Conservation (phyloP, 2,888 invertebrate species). For the Leucophora obtusa region DNA sequence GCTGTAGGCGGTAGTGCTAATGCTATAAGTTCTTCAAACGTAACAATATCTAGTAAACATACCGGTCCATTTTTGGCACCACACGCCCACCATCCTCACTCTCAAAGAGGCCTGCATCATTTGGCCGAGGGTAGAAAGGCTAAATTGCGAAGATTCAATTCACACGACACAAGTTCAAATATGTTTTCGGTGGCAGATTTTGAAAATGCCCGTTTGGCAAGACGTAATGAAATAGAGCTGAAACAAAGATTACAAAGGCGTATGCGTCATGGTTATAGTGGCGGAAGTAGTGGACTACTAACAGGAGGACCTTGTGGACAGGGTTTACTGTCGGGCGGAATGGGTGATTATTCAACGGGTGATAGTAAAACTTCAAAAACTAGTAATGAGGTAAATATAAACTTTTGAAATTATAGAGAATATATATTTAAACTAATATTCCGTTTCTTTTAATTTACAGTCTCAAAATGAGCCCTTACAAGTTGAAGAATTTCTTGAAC, state of each 20-base stretch:
- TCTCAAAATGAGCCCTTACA: conserved; percentile 75
- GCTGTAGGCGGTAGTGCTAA: conserved; percentile 55
- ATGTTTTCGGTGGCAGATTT: conserved; percentile 79
- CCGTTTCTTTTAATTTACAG: conserved; percentile 64
- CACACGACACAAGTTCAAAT: conserved; percentile 78
- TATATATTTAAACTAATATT: too few relatives aligned
- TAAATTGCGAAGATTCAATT: conserved; percentile 78
- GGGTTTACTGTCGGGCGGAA: conserved; percentile 37
- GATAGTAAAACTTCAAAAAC: conserved; percentile 78
- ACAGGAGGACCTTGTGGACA: conserved; percentile 36
- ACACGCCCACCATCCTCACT: conserved; percentile 65
- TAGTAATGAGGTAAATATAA: conserved; percentile 76
- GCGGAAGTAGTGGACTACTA: conserved; percentile 67
- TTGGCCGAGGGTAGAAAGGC: conserved; percentile 76
- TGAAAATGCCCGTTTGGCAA: conserved; percentile 78
- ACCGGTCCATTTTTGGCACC: conserved; percentile 53
- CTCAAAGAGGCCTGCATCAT: conserved; percentile 66
- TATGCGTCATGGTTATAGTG: conserved; percentile 75
- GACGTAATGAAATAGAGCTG: conserved; percentile 78
- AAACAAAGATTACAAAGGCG: conserved; percentile 76
- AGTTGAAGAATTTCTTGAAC: conserved; percentile 77
- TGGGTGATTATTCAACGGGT: conserved; percentile 77
- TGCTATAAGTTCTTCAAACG: conserved; percentile 53
- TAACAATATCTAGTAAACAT: conserved; percentile 46
- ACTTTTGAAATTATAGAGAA: neutral